Base-by-base conservation (phyloP, 1,140 invertebrate species). In the Trigoniulus corallinus region DNA sequence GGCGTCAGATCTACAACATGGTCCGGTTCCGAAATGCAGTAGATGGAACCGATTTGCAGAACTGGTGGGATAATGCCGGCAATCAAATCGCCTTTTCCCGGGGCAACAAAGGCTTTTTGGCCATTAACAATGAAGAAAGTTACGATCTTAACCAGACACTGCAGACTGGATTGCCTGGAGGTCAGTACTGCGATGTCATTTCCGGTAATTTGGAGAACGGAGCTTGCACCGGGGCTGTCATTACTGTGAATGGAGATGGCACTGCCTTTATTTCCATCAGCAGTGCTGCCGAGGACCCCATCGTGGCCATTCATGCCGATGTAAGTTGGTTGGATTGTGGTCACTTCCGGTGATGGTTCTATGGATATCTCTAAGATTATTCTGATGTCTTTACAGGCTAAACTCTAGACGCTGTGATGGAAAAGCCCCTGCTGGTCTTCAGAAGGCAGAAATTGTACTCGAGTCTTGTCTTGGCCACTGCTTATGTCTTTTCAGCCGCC, bases 81-180 rank as follows among this genome's bases (percentile, higher is more conserved):
- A 76, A 82, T 53, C 80, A 85, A 62, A 84, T 86, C 52, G 77
- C 82, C 1, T 88, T 85, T 65, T 76, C 77, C 50, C 70, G 83
- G 1, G 81, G 79, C 0, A 64, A 69, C n/a, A 68, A 68, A 42
- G 83, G 74, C 10, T 86, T 86, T 56, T 62, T 85, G n/a, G 82
- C 78, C 15, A 76, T 86, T 51, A 85, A 84, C 58, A 74, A 72
- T 26, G 73, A 79, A 3, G 59, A 55, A 7, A n/a, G n/a, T n/a
- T 60, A 63, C 10, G 54, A 46, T n/a, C 57, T 83, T 1, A 74
- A 73, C 3, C 18, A 15, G 4, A 49, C 39, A 7, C 12, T 49
- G 7, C 29, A 49, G 39, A 67, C 65, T 2, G 63, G 64, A 15
- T 53, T 67, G 10, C 59, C 66, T 7, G 45, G 58, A 45, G 66